phyloP scores from a whole-genome alignment of 2,888 invertebrate genomes.

The Sinotaia quadrata region DNA sequence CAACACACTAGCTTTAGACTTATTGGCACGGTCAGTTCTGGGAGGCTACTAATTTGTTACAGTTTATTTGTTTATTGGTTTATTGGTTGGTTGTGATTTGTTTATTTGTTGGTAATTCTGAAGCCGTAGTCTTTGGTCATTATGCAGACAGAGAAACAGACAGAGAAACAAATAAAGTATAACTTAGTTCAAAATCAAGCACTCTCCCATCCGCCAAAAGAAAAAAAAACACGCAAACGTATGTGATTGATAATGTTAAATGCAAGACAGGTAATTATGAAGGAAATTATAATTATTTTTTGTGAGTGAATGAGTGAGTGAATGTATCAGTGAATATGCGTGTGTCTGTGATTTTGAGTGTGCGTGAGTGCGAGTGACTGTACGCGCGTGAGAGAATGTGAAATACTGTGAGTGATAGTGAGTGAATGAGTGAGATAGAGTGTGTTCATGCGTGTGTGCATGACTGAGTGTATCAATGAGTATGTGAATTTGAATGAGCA shows the following conservation, averaged over 20 bases:
- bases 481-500: neutral
- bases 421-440: too few species aligned
- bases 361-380: neutral
- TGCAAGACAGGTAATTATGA: neutral
- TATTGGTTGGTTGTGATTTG: too few species aligned
- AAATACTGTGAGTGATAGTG: neutral
- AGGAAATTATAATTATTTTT: neutral
- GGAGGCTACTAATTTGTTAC: too few species aligned
- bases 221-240: neutral
- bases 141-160: too few species aligned
- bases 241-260: neutral
- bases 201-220: neutral
- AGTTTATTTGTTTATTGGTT: too few species aligned
- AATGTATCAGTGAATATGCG: neutral
- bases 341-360: conserved; percentile 4
- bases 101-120: too few species aligned
- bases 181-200: too few species aligned
- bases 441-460: too few species aligned
- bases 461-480: neutral
- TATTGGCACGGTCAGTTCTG: too few species aligned
- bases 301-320: neutral
- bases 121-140: too few species aligned
- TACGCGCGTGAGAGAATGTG: conserved; percentile 7
- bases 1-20: too few species aligned
- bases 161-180: too few species aligned